phyloP scores from a whole-genome alignment of 2,888 invertebrate species.

The Epistrophe eligans region DNA sequence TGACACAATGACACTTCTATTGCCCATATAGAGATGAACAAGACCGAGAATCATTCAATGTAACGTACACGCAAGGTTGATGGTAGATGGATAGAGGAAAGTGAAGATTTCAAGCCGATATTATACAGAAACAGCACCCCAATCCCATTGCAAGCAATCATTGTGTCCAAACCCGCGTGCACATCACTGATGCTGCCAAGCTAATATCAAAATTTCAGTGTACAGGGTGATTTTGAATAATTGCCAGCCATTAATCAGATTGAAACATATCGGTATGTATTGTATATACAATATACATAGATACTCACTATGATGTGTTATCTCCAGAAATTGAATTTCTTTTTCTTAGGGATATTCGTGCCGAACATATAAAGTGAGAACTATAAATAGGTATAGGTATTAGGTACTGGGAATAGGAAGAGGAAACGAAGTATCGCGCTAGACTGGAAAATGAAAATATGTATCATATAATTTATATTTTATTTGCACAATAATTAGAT shows the following conservation, averaged over 20 bases:
- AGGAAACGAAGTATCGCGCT: background rate
- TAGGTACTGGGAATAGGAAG: background rate
- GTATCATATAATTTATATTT: too few species aligned
- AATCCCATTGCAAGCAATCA: constrained; percentile 56
- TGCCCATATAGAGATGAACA: constrained; percentile 50
- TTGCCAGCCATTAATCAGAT: constrained; percentile 72
- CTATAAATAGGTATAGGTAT: background rate
- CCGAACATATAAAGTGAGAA: too few species aligned
- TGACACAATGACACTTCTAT: constrained; percentile 61
- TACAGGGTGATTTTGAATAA: constrained; percentile 74
- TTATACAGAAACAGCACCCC: constrained; percentile 28
- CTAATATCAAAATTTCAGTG: constrained; percentile 34
- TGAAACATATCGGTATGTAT: constrained; percentile 70
- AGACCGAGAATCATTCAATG: constrained; percentile 38
- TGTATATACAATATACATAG: too few species aligned
- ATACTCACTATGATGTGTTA: constrained; percentile 51
- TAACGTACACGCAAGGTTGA: constrained; percentile 23
- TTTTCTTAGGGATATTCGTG: constrained; percentile 64
- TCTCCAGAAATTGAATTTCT: constrained; percentile 69
- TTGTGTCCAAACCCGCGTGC: constrained; percentile 65
- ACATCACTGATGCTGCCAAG: constrained; percentile 41
- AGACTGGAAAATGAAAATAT: constrained; percentile 1
- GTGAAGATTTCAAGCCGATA: constrained; percentile 1
- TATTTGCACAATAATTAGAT: background rate
- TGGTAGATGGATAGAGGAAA: background rate